phyloP scores from a whole-genome alignment of 2,888 invertebrate genomes.

The Altica lythri region DNA sequence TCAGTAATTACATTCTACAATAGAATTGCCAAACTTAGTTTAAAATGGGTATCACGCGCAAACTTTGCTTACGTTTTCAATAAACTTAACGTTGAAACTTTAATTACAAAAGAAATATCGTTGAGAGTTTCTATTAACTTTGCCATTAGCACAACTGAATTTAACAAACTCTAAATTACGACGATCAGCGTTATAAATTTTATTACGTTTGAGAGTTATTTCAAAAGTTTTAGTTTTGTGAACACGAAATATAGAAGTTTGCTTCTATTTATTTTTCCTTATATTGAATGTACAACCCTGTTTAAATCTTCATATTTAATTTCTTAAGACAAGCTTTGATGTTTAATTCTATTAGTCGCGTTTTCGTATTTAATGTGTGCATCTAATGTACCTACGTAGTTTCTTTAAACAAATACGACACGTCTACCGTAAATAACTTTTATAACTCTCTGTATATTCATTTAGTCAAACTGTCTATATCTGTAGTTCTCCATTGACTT shows the following conservation, averaged over 20 bases:
- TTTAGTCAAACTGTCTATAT: too few relatives aligned
- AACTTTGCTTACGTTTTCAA: slow-evolving; percentile 44
- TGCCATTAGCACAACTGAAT: slow-evolving; percentile 32
- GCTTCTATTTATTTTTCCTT: too few relatives aligned
- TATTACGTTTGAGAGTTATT: slow-evolving; percentile 13
- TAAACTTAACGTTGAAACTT: slow-evolving; percentile 43
- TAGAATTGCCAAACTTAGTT: slow-evolving; percentile 37
- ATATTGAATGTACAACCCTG: too few relatives aligned
- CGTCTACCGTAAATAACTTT: too few relatives aligned
- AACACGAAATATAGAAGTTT: neutral
- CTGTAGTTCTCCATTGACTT: too few relatives aligned
- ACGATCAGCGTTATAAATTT: slow-evolving; percentile 25
- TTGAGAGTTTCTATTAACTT: slow-evolving; percentile 39
- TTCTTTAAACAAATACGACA: too few relatives aligned
- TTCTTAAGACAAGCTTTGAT: too few relatives aligned
- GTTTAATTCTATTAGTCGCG: too few relatives aligned
- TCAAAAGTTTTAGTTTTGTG: neutral
- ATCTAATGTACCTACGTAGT: too few relatives aligned
- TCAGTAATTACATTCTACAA: slow-evolving; percentile 38
- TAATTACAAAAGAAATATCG: slow-evolving; percentile 43
- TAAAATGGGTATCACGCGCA: slow-evolving; percentile 35
- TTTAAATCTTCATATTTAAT: too few relatives aligned
- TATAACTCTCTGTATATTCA: too few relatives aligned
- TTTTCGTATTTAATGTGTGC: too few relatives aligned
- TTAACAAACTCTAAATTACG: slow-evolving; percentile 29